Base-by-base conservation (phyloP, 2,113 vertebrate species). In the Psettodes erumei region DNA sequence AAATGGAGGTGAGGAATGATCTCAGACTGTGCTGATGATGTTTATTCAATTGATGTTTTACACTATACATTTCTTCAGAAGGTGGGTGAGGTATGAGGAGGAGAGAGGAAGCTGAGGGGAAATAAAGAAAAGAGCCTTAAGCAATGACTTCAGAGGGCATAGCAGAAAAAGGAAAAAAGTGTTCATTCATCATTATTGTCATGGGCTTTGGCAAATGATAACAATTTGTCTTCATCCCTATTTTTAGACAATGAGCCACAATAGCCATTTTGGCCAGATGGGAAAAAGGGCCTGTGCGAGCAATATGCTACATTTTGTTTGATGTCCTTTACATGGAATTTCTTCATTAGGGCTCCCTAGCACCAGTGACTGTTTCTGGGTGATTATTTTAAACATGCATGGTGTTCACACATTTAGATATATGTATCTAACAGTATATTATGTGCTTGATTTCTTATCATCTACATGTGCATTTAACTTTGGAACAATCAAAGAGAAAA, bases 181-280 rank as follows among this genome's bases (percentile, higher is more conserved):
- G 95, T 97, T 97, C 97, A 99, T 99, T 99, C 96, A 98, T 99
- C 98, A 98, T 99, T 97, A 99, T 99, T 97, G 97, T 98, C 98
- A 97, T 96, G 96, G 97, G 97, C 97, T 98, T 98, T 98, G 95
- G 96, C 96, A 99, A 99, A 99, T 98, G 97, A 99, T 98, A 98
- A 99, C 97, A 97, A 98, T 99, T 99, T 99, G 96, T 99, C 97
- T 99, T 98, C 97, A 98, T 99, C 95, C 78, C 97, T 99, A 99
- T 99, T 98, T 99, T 99, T 99, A 99, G 97, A 99, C 97, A 98
- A 99, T 97, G 96, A 99, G 96, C 93, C 96, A 96, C 97, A 96
- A 96, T 95, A 96, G 95, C 95, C 96, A 96, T 96, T 90, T 96
- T 95, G 95, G 94, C 96, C 97, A 98, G 96, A 99, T 98, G 96